Evolutionary conservation across 30 jellyfish, hydroid and myxozoan genomes (phyloP).

Genomic region (Aurelia aurita): DNA sequence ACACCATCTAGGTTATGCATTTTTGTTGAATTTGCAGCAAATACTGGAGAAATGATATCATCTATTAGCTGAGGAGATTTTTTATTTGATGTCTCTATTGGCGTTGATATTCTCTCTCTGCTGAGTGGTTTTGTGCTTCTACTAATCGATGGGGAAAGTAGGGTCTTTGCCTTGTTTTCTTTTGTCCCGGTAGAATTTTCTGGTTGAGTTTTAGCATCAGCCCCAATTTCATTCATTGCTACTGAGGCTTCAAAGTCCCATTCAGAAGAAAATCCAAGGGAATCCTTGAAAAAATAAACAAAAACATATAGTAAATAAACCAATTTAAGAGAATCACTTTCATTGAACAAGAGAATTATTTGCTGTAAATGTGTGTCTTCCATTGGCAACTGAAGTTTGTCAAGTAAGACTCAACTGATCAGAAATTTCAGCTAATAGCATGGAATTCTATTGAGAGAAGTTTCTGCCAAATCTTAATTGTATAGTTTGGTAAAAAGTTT

Average conservation of each 20-base stretch:
- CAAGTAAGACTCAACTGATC: too few relatives aligned
- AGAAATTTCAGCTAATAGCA: too few relatives aligned
- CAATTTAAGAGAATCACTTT: too few relatives aligned
- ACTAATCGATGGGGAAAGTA: neutral
- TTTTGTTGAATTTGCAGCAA: neutral
- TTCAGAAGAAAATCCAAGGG: slow-evolving; percentile 23
- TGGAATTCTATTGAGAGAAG: too few relatives aligned
- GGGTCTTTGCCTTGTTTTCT: too few relatives aligned
- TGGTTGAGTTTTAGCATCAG: neutral
- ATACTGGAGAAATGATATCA: slow-evolving; percentile 37
- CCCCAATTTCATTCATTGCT: slow-evolving; percentile 17
- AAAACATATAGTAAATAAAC: neutral
- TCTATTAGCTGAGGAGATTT: neutral
- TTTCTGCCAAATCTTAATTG: too few relatives aligned
- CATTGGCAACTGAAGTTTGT: too few relatives aligned
- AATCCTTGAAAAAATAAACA: slow-evolving; percentile 11
- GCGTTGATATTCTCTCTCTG: slow-evolving; percentile 51
- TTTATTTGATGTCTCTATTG: slow-evolving; percentile 13
- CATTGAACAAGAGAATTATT: too few relatives aligned
- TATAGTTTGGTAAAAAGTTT: too few relatives aligned
- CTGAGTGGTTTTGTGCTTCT: neutral
- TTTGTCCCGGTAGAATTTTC: too few relatives aligned
- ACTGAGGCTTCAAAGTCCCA: slow-evolving; percentile 27
- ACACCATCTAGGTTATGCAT: neutral
- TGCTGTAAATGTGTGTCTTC: too few relatives aligned